Evolutionary conservation across 2,797 vertebrate species (phyloP).

Genomic region (Darevskia nairensis): DNA sequence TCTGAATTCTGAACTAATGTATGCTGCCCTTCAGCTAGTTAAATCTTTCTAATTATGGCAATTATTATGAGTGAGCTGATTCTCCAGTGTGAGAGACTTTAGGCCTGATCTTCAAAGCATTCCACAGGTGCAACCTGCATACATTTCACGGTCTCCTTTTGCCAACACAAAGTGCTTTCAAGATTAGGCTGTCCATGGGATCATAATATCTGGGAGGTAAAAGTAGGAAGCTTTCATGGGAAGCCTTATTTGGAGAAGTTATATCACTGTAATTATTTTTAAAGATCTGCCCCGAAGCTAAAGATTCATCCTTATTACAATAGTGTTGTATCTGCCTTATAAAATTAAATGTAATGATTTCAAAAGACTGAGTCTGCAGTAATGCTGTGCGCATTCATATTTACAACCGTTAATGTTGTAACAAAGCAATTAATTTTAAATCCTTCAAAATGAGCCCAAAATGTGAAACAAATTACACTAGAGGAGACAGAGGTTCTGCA

Average conservation of each 20-base stretch:
- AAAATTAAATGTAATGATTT: slow-evolving; percentile 37
- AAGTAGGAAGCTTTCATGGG: neutral
- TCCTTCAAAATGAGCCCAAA: neutral
- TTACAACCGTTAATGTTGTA: neutral
- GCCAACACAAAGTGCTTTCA: neutral
- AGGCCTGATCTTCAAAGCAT: neutral
- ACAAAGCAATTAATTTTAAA: slow-evolving; percentile 18
- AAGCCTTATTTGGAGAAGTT: slow-evolving; percentile 6
- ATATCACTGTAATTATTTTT: slow-evolving; percentile 4
- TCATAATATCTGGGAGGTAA: neutral
- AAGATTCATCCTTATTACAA: slow-evolving; percentile 12
- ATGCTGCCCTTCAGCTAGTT: slow-evolving; percentile 12
- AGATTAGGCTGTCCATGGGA: neutral
- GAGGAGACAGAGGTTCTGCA: neutral
- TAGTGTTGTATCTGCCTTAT: neutral
- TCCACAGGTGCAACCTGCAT: neutral
- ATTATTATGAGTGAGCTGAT: neutral
- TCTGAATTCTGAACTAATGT: neutral
- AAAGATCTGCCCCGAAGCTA: slow-evolving; percentile 2
- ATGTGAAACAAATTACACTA: neutral
- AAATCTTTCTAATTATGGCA: slow-evolving; percentile 7
- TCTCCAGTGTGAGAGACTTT: neutral
- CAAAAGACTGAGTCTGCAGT: neutral
- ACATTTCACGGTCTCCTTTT: neutral
- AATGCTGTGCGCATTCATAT: slow-evolving; percentile 11